phyloP scores from a whole-genome alignment of 37 sponge, comb jelly and placozoan species.

The Halisarca cf. caerulea region DNA sequence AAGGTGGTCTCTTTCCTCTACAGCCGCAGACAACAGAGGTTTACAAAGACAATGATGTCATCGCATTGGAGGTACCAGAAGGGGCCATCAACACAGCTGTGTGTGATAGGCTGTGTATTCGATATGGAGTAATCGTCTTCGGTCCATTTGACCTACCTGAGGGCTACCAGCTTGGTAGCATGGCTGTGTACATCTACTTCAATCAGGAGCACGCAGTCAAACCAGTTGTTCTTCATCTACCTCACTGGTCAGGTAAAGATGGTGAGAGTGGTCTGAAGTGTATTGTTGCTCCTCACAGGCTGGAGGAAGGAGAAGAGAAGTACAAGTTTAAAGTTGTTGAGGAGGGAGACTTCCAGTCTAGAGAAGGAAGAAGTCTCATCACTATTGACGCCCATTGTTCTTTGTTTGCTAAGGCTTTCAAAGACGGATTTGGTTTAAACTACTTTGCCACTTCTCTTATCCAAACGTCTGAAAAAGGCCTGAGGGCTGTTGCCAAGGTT shows the following conservation, averaged over 20 bases:
- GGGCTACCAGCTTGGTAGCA: background rate
- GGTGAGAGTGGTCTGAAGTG: background rate
- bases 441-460: too few species aligned
- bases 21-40: too few species aligned
- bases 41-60: background rate
- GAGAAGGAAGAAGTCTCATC: too few species aligned
- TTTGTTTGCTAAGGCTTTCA: too few species aligned
- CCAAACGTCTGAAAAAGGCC: too few species aligned
- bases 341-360: conserved; percentile 5
- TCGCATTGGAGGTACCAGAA: background rate
- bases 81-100: background rate
- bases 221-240: background rate
- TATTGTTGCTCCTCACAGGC: background rate
- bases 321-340: background rate
- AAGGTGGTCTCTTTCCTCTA: background rate
- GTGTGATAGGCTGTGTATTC: background rate
- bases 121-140: background rate
- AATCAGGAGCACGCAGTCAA: background rate
- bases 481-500: too few species aligned
- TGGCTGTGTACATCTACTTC: conserved; percentile 1
- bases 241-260: background rate
- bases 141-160: conserved; percentile 11
- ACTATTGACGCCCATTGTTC: too few species aligned
- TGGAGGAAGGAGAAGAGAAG: conserved; percentile 5
- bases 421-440: too few species aligned